Evolutionary conservation across 2,797 vertebrate genomes (phyloP).

Genomic region (Macropus fuliginosus): DNA sequence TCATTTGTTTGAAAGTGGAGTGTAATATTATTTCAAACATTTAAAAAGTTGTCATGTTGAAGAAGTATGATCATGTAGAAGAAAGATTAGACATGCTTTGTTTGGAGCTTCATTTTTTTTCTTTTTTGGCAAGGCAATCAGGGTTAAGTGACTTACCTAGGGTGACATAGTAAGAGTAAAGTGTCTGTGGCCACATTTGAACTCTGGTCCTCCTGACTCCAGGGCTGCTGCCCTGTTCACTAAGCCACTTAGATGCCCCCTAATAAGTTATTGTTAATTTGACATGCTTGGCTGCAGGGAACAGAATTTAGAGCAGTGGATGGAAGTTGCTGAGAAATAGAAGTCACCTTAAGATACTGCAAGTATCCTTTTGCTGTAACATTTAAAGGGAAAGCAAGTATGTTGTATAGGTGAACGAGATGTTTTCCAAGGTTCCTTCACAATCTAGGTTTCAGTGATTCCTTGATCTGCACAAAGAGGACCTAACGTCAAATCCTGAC

Average conservation of each 20-base stretch:
- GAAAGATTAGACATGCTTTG: not conserved
- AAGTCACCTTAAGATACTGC: not conserved
- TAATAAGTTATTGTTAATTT: not conserved
- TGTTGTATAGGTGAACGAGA: not conserved
- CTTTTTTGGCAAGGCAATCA: too few relatives aligned
- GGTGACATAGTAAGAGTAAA: too few relatives aligned
- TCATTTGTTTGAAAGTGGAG: not conserved
- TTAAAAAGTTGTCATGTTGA: not conserved
- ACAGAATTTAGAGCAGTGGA: not conserved
- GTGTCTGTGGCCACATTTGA: too few relatives aligned
- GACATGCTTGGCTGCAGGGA: not conserved
- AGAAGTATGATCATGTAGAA: not conserved
- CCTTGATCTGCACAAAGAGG: not conserved
- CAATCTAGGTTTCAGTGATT: not conserved
- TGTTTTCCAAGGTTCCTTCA: not conserved
- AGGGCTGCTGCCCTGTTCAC: too few relatives aligned
- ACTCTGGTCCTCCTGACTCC: too few relatives aligned
- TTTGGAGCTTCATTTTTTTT: not conserved
- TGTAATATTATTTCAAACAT: not conserved
- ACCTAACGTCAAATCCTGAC: not conserved
- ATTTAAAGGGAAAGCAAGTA: not conserved
- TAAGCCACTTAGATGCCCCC: too few relatives aligned
- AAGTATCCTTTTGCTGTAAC: not conserved
- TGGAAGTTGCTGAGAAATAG: not conserved
- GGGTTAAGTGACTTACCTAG: too few relatives aligned